Base-by-base conservation (phyloP, 2,888 invertebrate genomes). In the Drosophila mayaguana region DNA sequence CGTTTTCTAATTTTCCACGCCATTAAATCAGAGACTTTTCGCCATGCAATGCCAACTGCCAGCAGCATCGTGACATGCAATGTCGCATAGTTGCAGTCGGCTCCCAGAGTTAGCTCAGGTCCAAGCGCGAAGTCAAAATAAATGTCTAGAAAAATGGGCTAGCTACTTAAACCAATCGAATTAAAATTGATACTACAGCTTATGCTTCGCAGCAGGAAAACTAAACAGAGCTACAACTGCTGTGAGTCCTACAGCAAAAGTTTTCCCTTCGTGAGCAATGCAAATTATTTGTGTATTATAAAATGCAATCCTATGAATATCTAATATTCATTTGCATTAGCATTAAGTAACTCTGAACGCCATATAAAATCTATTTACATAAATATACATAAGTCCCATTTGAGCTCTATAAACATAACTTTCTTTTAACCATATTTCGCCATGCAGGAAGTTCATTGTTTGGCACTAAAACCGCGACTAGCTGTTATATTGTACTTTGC, bases 1-100 rank as follows among this genome's bases (percentile, higher is more conserved):
- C 88, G 88, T 87, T 83, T 89, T 90, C 91, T 89, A 91, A 91
- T 91, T 91, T 91, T 91, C 89, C 91, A 89, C 88, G 71, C 90
- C 91, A 91, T 91, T 91, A 90, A 91, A 80, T 86, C 80, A 69
- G 63, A 60, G 68, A 78, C 78, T 78, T 80, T 34, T 50, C 11
- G 32, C 75, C 61, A 77, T 81, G 70, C 80, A 66, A 70, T 62
- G 57, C 60, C 66, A 56, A 66, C 78, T 78, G 81, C 76, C 72
- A 72, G 40, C 63, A 68, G 50, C 78, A 76, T 51, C 55, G 60
- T 72, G 81, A 69, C 72, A 68, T 50, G 46, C 34, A 59, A 40
- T 55, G 63, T 59, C 57, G 60, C 71, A n/a, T 9, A 51, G 51
- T 42, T 64, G n/a, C 40, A 36, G 14, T 2, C 16, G 36, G 14